Percentiles rank a stretch among this genome's conserved stretches.
Evolutionary conservation across 1,140 invertebrate genomes (phyloP).

Genomic region (Anastatus disparis): DNA sequence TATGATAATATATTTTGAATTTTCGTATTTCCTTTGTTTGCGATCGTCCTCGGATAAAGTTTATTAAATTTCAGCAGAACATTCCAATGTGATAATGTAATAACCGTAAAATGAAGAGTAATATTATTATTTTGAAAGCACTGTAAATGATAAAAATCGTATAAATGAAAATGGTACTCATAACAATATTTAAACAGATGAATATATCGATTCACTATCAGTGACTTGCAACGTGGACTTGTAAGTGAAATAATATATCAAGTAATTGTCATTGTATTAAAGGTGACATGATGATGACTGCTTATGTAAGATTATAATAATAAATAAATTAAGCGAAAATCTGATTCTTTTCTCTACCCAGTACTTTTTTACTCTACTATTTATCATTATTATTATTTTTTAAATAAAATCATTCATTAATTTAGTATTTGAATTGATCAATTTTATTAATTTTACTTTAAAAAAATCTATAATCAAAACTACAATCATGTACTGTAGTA

Average conservation of each 20-base stretch:
- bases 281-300: conserved; percentile 36
- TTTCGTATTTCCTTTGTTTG: not conserved
- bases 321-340: conserved; percentile 52
- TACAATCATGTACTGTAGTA: too few relatives aligned
- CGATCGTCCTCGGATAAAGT: not conserved
- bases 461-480: too few relatives aligned
- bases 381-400: too few relatives aligned
- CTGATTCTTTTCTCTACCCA: not conserved
- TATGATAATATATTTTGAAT: not conserved
- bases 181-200: too few relatives aligned
- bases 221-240: conserved; percentile 45
- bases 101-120: not conserved
- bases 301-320: conserved; percentile 52
- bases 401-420: too few relatives aligned
- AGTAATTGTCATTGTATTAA: conserved; percentile 34
- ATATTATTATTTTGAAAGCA: conserved; percentile 2
- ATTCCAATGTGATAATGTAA: conserved; percentile 20
- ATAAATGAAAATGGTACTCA: too few relatives aligned
- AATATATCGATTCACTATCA: not conserved
- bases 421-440: too few relatives aligned
- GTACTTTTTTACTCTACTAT: too few relatives aligned
- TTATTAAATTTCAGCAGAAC: not conserved
- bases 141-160: not conserved
- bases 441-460: too few relatives aligned
- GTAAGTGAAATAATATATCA: conserved; percentile 42